Percentiles rank a stretch among this genome's conserved stretches.
Conservation (phyloP, 1,140 invertebrate genomes). For the Pararge aegeria region DNA sequence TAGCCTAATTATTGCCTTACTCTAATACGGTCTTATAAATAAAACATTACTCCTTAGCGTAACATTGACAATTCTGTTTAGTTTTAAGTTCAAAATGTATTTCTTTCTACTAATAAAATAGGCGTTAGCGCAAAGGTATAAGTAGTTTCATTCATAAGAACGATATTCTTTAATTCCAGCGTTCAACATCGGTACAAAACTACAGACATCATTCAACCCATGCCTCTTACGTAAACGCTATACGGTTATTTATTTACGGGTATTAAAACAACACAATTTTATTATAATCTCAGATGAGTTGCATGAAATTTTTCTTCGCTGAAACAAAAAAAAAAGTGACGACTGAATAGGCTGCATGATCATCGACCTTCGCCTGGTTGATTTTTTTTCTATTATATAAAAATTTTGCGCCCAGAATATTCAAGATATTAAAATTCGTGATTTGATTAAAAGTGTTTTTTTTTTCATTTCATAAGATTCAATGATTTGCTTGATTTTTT, state of each 20-base stretch:
- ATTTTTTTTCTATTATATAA: too few relatives aligned
- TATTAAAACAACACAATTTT: not conserved
- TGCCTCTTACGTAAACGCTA: constrained; percentile 31
- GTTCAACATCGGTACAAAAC: constrained; percentile 44
- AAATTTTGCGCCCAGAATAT: too few relatives aligned
- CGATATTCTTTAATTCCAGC: constrained; percentile 63
- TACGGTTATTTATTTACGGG: not conserved
- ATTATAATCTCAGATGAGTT: not conserved
- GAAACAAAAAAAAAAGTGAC: too few relatives aligned
- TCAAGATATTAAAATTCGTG: too few relatives aligned
- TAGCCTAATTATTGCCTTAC: constrained; percentile 76
- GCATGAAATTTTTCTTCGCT: too few relatives aligned
- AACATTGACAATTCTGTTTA: not conserved
- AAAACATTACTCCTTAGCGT: not conserved
- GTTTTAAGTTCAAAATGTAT: not conserved
- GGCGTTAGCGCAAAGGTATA: not conserved
- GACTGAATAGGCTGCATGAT: too few relatives aligned
- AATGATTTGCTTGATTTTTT: too few relatives aligned
- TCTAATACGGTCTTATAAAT: not conserved
- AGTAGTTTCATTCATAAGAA: not conserved
- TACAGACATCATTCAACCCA: constrained; percentile 32
- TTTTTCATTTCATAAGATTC: too few relatives aligned
- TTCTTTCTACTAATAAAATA: not conserved
- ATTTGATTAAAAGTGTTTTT: too few relatives aligned
- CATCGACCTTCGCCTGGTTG: too few relatives aligned